A percentile compares a stretch with the other conserved stretches of the same genome.
Conservation (phyloP, 2,113 vertebrate species). For the Scomber scombrus region DNA sequence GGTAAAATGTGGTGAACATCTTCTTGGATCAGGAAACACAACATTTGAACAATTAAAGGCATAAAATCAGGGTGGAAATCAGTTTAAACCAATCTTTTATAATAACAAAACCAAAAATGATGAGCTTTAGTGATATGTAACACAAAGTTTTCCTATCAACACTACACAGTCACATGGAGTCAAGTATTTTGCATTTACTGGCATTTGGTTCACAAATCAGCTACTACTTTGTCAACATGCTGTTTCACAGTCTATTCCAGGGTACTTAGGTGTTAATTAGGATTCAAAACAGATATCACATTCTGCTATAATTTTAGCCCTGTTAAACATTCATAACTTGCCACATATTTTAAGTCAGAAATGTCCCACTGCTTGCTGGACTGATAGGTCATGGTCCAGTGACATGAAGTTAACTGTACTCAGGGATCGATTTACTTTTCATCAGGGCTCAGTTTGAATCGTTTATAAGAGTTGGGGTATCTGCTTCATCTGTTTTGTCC, state of each 20-base stretch:
- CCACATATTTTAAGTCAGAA: background rate
- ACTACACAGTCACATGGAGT: too few species aligned
- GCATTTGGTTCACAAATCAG: background rate
- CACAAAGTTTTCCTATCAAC: too few species aligned
- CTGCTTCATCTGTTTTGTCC: constrained; percentile 14
- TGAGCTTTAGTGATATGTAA: too few species aligned
- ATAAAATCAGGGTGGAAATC: background rate
- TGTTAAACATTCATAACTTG: constrained; percentile 1
- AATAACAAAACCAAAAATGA: background rate
- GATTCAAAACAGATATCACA: background rate
- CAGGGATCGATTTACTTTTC: constrained; percentile 47
- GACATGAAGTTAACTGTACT: constrained; percentile 19
- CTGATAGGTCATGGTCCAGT: constrained; percentile 10
- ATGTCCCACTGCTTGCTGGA: background rate
- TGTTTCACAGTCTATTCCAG: background rate
- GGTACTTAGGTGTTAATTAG: constrained; percentile 4
- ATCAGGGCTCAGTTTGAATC: constrained; percentile 31
- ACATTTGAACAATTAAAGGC: background rate
- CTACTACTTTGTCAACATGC: background rate
- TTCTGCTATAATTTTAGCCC: background rate
- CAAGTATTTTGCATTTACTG: background rate
- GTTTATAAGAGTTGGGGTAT: constrained; percentile 22
- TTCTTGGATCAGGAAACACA: background rate
- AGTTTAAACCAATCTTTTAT: background rate
- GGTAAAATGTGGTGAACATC: too few species aligned